These are phyloP conservation scores for Metopolophium dirhodum DNA, from an alignment of 1,140 invertebrate species.

Conservation along the genomic window DNA sequence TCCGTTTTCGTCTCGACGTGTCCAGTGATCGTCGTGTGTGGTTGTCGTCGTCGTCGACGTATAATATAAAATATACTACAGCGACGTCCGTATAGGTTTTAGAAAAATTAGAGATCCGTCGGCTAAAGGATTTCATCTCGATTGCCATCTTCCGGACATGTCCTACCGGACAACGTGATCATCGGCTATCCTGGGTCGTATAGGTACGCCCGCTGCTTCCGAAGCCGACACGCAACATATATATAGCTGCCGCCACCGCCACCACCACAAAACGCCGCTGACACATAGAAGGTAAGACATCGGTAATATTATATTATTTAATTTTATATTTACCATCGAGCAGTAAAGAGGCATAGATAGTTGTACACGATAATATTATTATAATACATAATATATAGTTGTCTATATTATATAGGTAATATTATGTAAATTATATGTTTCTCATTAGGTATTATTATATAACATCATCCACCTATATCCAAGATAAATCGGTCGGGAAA, in stretches of 20 bases:
- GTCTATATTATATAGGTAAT: no score
- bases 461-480: neutral
- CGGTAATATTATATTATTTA: neutral
- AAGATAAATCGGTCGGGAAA: neutral
- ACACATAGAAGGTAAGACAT: neutral
- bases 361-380: neutral
- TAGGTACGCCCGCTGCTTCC: neutral
- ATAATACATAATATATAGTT: no score
- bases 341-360: no score
- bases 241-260: neutral
- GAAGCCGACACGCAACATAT: neutral
- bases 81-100: neutral
- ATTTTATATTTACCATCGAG: neutral
- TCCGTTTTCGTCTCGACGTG: neutral
- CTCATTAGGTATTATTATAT: neutral
- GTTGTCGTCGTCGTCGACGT: neutral
- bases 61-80: neutral
- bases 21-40: neutral
- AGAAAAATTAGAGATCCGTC: neutral
- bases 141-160: neutral
- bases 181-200: neutral
- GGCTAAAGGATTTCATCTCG: neutral
- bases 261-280: neutral
- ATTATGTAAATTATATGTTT: neutral
- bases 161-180: neutral